Evolutionary conservation across 2,113 vertebrate genomes (phyloP), one percentile per base, ranked within the genome.

Genomic region (Percopsis transmontana): DNA sequence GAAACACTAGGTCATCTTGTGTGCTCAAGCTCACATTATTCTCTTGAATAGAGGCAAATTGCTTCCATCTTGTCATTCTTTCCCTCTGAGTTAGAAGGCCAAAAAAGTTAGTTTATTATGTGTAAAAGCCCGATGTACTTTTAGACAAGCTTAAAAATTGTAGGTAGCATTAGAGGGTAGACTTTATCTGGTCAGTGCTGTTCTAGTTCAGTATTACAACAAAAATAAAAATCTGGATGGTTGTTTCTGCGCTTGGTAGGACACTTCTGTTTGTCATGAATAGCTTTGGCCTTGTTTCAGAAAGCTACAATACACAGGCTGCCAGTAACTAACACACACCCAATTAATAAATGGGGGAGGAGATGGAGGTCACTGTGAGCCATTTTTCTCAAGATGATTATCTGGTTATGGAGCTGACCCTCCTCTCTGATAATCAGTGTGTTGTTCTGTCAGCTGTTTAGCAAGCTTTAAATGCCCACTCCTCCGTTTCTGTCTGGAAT

Each of bases 1-100:
- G 59, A 23, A 50, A 45, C 59, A 48, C 21, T 8, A 40, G 62
- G 69, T 73, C 71, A 72, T 51, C 21, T 50, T 56, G 73, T 23
- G 44, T 42, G 40, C 33, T 68, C 51, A 11, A 42, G 8, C 50
- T 40, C 1, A 0, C 12, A 58, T 12, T 68, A 44, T 54, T 41
- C 40, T 15, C 65, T 52, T 85, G 20, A 70, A 20, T 55, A 12
- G 67, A 63, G 24, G 42, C 11, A 65, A 42, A 64, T 42, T 38
- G 41, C 50, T 60, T 64, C 21, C 20, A 47, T 60, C 54, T 18
- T 24, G 3, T 48, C 42, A 5, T 15, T 12, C 21, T 55, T 53
- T 64, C 39, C 41, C 54, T 72, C 1, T 50, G 1, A 40, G 27
- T 18, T 47, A 44, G 40, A 33, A 5, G 14, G 23, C 13, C 0